These are phyloP conservation scores for Lottia gigantea DNA, from an alignment of 2,888 invertebrate genomes.

Conservation along the genomic window DNA sequence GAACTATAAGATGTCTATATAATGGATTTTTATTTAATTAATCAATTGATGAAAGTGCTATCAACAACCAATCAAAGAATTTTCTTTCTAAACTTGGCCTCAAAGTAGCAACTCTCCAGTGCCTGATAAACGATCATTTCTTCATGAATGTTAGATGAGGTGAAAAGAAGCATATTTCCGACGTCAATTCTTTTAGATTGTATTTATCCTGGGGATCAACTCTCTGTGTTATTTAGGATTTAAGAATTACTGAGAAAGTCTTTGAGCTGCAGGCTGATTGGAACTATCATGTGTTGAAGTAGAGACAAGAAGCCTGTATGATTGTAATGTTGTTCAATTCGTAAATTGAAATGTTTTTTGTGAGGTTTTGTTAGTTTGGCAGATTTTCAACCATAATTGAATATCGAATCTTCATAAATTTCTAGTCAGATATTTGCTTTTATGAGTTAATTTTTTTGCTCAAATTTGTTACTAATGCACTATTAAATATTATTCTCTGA, in stretches of 20 bases:
- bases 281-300: neutral
- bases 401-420: too few relatives aligned
- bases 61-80: too few relatives aligned
- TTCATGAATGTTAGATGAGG: conserved; percentile 11
- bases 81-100: too few relatives aligned
- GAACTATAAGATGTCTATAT: too few relatives aligned
- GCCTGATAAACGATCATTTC: neutral
- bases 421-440: too few relatives aligned
- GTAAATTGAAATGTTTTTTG: neutral
- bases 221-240: neutral
- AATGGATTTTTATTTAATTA: too few relatives aligned
- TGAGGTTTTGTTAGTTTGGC: neutral
- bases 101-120: too few relatives aligned
- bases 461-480: too few relatives aligned
- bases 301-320: neutral
- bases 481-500: too few relatives aligned
- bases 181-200: neutral
- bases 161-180: neutral
- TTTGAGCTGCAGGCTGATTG: neutral
- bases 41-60: too few relatives aligned
- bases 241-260: neutral
- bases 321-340: neutral
- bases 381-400: too few relatives aligned
- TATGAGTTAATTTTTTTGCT: too few relatives aligned
- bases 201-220: neutral